Percentiles rank a stretch among this genome's conserved stretches.
Conservation (phyloP, 2,888 invertebrate genomes). For the Drosophila cracens region DNA sequence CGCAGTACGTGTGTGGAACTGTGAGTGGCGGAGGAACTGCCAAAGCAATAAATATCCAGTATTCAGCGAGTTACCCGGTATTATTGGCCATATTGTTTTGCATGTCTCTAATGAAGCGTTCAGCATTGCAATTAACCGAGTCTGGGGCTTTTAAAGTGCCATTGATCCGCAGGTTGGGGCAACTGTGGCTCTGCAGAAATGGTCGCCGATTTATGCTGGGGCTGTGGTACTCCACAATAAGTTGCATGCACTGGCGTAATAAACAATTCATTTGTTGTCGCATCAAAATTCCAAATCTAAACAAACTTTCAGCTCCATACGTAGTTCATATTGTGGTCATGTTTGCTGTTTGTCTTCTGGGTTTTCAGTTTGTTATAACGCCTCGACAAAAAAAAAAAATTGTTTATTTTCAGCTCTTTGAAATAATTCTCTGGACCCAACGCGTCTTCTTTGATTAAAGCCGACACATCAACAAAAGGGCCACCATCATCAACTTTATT, state of each 20-base stretch:
- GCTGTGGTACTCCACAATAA: constrained; percentile 34
- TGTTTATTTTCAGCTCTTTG: constrained; percentile 61
- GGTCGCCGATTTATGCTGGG: constrained; percentile 51
- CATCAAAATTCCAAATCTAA: constrained; percentile 54
- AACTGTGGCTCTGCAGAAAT: constrained; percentile 55
- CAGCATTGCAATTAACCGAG: constrained; percentile 51
- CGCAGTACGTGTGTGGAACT: constrained; percentile 53
- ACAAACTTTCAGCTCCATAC: constrained; percentile 56
- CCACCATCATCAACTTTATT: constrained; percentile 33
- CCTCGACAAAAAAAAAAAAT: constrained; percentile 32
- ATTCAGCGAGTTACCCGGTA: constrained; percentile 33
- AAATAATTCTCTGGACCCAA: constrained; percentile 44
- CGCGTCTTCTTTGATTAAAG: constrained; percentile 60
- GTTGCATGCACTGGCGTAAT: constrained; percentile 59
- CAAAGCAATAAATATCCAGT: constrained; percentile 13
- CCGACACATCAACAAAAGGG: constrained; percentile 41
- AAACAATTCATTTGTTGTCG: constrained; percentile 75
- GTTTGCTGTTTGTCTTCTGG: constrained; percentile 32
- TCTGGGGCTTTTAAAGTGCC: constrained; percentile 22
- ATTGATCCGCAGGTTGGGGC: constrained; percentile 33
- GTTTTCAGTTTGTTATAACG: constrained; percentile 44
- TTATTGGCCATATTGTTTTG: constrained; percentile 62
- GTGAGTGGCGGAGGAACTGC: constrained; percentile 27
- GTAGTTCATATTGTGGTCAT: constrained; percentile 41
- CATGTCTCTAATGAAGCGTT: constrained; percentile 74